Evolutionary conservation across 2,888 invertebrate genomes (phyloP), one percentile per base, ranked within the genome.

Genomic region (Pandemis cinnamomeana): DNA sequence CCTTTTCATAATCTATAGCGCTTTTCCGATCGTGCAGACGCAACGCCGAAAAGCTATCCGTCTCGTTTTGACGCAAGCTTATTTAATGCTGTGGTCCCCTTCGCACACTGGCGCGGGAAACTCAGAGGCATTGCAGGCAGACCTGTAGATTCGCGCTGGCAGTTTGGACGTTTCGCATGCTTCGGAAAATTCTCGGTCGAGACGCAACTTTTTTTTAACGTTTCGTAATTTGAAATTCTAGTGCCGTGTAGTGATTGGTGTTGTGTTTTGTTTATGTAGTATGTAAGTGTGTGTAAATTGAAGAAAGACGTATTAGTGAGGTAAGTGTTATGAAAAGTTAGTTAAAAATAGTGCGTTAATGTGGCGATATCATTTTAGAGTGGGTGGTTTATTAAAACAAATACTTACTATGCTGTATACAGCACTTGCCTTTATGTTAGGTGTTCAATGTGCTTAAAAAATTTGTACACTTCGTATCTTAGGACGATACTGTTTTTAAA

Each of bases 141-240:
- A 93, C 91, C 90, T 92, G 92, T 91, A 89, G 91, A 89, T 90
- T 89, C 89, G 81, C 87, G 87, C 87, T 88, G 78, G 83, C 78
- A 79, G 89, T 73, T 42, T 80, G 83, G 87, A 90, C 93, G 93
- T 86, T 82, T 87, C 81, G 77, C 76, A 67, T 71, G 83, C 86
- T 84, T 81, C 78, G 81, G 81, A 71, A 72, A 71, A 46, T 66
- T 62, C 53, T n/a, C 62, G 46, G 15, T 42, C 62, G 62, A 44
- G 36, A 67, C 69, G 60, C 62, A 75, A 69, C 69, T 71, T 71
- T 69, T 72, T 75, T 69, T 20, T 41, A 48, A 42, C 27, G 60
- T 64, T 70, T 73, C 51, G 36, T 44, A 73, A 70, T 70, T 70
- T 60, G 10, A 61, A 66, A 51, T 66, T 60, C 7, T 64, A 42